A percentile compares a stretch with the other conserved stretches of the same genome.
These are phyloP conservation scores for Anser cygnoides DNA, from an alignment of 2,113 vertebrate species.

Conservation along the genomic window DNA sequence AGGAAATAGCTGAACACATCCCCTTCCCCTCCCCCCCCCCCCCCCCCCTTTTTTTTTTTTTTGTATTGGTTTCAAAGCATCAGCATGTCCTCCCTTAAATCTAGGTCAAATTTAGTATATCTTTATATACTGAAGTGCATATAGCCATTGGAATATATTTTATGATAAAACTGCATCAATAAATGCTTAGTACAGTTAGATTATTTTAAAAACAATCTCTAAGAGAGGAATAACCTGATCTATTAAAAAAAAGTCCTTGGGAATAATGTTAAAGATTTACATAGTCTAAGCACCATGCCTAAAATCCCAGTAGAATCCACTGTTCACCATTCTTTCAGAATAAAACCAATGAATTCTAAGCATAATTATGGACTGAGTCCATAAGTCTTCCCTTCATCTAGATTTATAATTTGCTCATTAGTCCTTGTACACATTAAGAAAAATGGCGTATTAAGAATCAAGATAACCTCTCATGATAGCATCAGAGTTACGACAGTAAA, in stretches of 20 bases:
- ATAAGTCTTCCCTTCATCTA: slow-evolving; percentile 23
- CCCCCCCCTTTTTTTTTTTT: not conserved
- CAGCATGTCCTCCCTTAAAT: not conserved
- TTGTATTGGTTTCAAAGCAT: not conserved
- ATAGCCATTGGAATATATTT: not conserved
- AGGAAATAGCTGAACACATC: slow-evolving; percentile 31
- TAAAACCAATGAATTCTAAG: not conserved
- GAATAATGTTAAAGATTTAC: not conserved
- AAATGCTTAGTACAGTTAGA: not conserved
- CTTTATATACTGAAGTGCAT: not conserved
- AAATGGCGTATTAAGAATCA: not conserved
- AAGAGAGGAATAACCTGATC: not conserved
- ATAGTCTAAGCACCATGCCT: not conserved
- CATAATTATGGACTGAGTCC: not conserved
- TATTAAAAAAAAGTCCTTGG: not conserved
- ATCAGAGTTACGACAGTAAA: not conserved
- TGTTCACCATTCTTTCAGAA: not conserved
- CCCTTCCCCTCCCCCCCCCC: no score
- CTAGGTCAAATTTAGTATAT: not conserved
- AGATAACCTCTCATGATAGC: not conserved
- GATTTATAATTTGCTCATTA: slow-evolving; percentile 37
- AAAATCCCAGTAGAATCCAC: slow-evolving; percentile 1
- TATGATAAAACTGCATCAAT: not conserved
- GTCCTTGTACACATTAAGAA: not conserved
- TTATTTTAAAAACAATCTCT: not conserved